A percentile compares a stretch with the other conserved stretches of the same genome.
Conservation (phyloP, 2,888 invertebrate species). For the Incurvaria masculella region DNA sequence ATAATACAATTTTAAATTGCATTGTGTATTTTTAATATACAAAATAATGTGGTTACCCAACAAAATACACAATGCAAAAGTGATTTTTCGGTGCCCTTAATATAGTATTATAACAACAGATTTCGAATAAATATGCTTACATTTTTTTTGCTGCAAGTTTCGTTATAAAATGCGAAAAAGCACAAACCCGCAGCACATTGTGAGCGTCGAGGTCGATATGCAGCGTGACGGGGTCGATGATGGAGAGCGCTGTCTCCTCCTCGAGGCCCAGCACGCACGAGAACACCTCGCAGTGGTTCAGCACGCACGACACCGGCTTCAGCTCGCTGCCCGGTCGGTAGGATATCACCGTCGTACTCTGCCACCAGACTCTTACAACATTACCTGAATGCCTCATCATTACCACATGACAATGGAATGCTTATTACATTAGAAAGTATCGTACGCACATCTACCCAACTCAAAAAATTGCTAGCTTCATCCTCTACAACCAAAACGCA, state of each 20-base stretch:
- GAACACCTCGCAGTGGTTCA: conserved; percentile 90
- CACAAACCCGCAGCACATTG: conserved; percentile 51
- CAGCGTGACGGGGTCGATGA: conserved; percentile 89
- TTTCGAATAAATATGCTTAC: no score
- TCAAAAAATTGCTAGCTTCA: no score
- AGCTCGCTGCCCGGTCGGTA: conserved; percentile 67
- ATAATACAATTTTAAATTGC: no score
- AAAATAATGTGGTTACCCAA: no score
- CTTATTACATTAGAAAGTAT: conserved; percentile 5
- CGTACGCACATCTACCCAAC: not conserved
- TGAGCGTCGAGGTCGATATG: conserved; percentile 64
- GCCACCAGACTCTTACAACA: no score
- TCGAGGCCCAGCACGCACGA: conserved; percentile 88
- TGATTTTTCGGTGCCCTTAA: not conserved
- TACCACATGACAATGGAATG: no score
- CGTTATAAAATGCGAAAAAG: not conserved
- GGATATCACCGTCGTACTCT: conserved; percentile 86
- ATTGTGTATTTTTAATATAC: no score
- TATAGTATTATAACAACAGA: conserved; percentile 19
- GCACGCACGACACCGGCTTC: conserved; percentile 80
- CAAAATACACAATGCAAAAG: no score
- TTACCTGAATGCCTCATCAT: no score
- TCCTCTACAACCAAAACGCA: no score
- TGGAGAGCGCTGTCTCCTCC: conserved; percentile 90
- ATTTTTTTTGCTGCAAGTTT: not conserved